Evolutionary conservation across 2,888 invertebrate species (phyloP).

Genomic region (Caenorhabditis japonica): DNA sequence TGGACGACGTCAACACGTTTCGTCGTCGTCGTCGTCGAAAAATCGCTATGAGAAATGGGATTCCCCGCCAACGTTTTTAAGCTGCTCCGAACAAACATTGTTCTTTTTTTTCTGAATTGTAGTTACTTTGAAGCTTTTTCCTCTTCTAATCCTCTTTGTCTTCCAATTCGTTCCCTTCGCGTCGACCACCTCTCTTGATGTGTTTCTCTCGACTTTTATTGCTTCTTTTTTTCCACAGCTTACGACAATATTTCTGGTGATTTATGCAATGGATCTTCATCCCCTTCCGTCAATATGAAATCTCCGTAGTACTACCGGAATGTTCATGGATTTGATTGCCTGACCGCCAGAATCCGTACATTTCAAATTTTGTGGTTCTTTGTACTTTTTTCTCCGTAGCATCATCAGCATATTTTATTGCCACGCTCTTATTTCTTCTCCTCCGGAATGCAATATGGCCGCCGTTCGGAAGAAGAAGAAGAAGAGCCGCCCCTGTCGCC

Average conservation of each 20-base stretch:
- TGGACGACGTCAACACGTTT: conserved; percentile 38
- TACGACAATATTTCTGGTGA: conserved; percentile 14
- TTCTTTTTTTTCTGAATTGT: background rate
- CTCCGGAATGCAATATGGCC: conserved; percentile 43
- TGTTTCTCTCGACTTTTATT: conserved; percentile 24
- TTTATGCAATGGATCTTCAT: conserved; percentile 20
- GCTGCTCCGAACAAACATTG: conserved; percentile 11
- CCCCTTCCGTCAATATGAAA: background rate
- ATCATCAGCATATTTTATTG: conserved; percentile 38
- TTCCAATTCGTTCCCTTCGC: background rate
- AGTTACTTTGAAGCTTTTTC: background rate
- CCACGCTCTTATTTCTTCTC: too few relatives aligned
- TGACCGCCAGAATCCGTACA: conserved; percentile 18
- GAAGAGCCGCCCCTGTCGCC: conserved; percentile 14
- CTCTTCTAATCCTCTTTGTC: background rate
- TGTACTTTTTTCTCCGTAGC: conserved; percentile 17
- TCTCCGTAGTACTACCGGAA: conserved; percentile 5
- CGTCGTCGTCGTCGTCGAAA: conserved; percentile 29
- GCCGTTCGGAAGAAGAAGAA: conserved; percentile 4
- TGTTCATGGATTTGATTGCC: conserved; percentile 17
- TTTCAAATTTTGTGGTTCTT: conserved; percentile 30
- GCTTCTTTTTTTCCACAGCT: conserved; percentile 3
- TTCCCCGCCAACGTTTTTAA: conserved; percentile 3
- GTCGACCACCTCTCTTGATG: conserved; percentile 5
- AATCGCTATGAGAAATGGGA: conserved; percentile 36